These are phyloP conservation scores for Noctua janthina DNA, from an alignment of 2,888 invertebrate genomes.

Conservation along the genomic window DNA sequence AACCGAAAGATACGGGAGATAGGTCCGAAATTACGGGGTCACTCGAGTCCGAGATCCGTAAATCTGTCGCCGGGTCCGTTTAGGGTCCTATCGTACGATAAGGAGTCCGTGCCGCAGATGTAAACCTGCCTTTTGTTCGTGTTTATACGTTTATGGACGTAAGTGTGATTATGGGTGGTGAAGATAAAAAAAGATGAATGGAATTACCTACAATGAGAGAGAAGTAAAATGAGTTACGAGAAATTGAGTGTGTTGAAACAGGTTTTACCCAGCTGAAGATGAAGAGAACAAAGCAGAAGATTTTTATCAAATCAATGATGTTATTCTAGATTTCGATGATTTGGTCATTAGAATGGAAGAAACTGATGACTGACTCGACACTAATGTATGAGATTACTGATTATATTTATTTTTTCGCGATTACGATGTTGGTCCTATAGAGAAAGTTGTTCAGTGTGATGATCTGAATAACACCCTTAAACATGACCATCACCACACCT, in stretches of 20 bases:
- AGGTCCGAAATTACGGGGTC: conserved; percentile 69
- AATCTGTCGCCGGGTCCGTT: conserved; percentile 67
- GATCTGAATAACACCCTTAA: not conserved
- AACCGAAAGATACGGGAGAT: conserved; percentile 68
- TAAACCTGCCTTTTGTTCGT: conserved; percentile 58
- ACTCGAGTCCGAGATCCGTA: conserved; percentile 68
- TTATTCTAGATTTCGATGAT: not conserved
- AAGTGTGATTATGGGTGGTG: conserved; percentile 24
- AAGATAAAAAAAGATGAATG: conserved; percentile 43
- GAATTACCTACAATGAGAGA: conserved; percentile 1
- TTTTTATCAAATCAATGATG: not conserved
- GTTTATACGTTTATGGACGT: conserved; percentile 52
- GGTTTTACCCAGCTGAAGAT: not conserved
- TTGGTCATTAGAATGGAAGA: not conserved
- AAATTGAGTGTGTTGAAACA: not conserved
- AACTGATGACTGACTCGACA: not conserved
- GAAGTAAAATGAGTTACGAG: not conserved
- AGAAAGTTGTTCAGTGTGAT: not conserved
- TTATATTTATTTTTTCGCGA: not conserved
- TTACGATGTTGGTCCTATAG: not conserved
- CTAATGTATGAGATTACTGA: not conserved
- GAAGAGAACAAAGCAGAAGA: not conserved
- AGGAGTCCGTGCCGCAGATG: conserved; percentile 57
- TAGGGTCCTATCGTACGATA: conserved; percentile 64
- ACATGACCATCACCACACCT: not conserved